Base-by-base conservation (phyloP, 2,888 invertebrate genomes). In the Zygaena filipendulae region DNA sequence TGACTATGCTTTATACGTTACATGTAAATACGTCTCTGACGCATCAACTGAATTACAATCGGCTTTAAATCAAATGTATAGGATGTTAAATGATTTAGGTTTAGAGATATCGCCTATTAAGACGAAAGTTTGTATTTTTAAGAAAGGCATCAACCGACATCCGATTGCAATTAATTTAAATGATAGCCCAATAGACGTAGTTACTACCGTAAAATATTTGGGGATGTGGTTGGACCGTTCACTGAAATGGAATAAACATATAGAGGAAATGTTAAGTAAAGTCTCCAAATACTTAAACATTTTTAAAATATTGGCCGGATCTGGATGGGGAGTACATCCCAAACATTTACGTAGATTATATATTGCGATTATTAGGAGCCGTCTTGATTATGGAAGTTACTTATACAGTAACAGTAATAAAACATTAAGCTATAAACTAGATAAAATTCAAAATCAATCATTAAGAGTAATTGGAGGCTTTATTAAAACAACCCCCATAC, bases 301-400 rank as follows among this genome's bases (percentile, higher is more conserved):
- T 3, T 28, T 43, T 19, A 43, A 38, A 23, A 25, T 42, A 5
- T 22, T 43, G 2, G 33, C 38, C n/a, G 39, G 43, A 0, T 26
- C 40, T 1, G 28, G 27, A 2, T 48, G 47, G 47, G 45, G 42
- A 1, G 11, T 46, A 3, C 47, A 45, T 30, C 47, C 39, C 1
- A 35, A 21, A 16, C 37, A 48, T 33, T 26, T 44, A 3, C 13
- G 45, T 21, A 20, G 32, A n/a, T 8, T 48, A 2, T 47, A 47
- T 25, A 40, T 51, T 3, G 10, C 45, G 4, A 11, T 46, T 3
- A 38, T 49, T 21, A 23, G 48, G 10, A 47, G 46, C 25, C 26
- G 47, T 13, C 10, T 50, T 0, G 46, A 47, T 24, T 45, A 43
- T 27, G 42, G 28, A 1, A 16, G 39, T 18, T 43, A 37, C 28